Evolutionary conservation across 2,113 vertebrate species (phyloP).

Genomic region (Dipodomys ordii): DNA sequence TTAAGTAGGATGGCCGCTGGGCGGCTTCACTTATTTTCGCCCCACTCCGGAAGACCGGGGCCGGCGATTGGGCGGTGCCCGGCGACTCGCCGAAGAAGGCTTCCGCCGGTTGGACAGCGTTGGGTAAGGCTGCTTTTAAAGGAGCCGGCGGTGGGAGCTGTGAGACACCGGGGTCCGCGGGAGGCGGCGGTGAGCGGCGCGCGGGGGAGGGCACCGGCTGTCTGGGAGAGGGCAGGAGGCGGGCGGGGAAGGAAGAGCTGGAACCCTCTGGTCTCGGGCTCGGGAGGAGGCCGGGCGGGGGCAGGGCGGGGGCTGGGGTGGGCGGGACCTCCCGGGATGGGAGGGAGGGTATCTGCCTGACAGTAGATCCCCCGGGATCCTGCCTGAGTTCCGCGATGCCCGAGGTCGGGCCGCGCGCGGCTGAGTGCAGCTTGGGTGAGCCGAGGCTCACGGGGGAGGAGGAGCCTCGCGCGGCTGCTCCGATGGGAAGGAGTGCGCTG

Average conservation of each 20-base stretch:
- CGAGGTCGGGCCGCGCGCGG: not conserved
- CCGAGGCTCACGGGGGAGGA: constrained; percentile 36
- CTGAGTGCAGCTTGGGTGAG: constrained; percentile 38
- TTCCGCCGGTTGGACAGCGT: constrained; percentile 67
- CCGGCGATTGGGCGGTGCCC: constrained; percentile 74
- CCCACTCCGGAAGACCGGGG: constrained; percentile 73
- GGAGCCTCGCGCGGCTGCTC: constrained; percentile 48
- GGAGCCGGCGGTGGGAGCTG: constrained; percentile 73
- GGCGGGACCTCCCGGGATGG: constrained; percentile 73
- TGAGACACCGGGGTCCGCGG: constrained; percentile 63
- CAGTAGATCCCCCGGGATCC: constrained; percentile 67
- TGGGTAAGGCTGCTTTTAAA: constrained; percentile 73
- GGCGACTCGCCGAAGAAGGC: constrained; percentile 66
- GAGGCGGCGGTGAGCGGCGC: constrained; percentile 78
- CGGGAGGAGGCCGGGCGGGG: constrained; percentile 60
- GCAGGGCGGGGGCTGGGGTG: constrained; percentile 32
- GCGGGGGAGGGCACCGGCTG: constrained; percentile 48
- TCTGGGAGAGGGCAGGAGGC: constrained; percentile 44
- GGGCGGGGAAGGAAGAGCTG: constrained; percentile 36
- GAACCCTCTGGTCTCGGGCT: not conserved
- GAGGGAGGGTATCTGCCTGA: constrained; percentile 65
- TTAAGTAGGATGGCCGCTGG: constrained; percentile 63
- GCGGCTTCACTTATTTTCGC: constrained; percentile 69
- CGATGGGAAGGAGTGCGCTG: constrained; percentile 62
- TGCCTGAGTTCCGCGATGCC: constrained; percentile 26